Evolutionary conservation across 1,140 invertebrate species (phyloP).

Genomic region (Charaxes varanes): DNA sequence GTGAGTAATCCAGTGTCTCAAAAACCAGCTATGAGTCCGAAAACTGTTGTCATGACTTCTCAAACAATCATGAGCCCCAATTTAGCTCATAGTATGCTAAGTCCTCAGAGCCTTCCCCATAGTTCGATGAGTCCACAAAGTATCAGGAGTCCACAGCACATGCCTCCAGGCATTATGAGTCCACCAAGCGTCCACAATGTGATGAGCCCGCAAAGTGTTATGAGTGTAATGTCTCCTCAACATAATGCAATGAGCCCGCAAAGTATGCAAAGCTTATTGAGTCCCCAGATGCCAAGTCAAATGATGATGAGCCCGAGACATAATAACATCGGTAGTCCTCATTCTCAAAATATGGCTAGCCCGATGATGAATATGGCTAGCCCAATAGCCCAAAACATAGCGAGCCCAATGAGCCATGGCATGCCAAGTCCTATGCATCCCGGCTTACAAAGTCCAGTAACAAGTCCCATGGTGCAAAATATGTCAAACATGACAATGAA

Average conservation of each 20-base stretch:
- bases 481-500: conserved; percentile 57
- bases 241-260: conserved; percentile 66
- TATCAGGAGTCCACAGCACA: conserved; percentile 61
- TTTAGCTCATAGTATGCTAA: conserved; percentile 51
- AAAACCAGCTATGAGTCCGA: conserved; percentile 52
- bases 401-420: conserved; percentile 61
- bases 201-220: conserved; percentile 62
- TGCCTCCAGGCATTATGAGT: conserved; percentile 62
- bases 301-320: conserved; percentile 66
- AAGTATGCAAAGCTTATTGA: conserved; percentile 64
- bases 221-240: conserved; percentile 69
- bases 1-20: conserved; percentile 51
- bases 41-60: conserved; percentile 51
- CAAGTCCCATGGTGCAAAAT: conserved; percentile 61
- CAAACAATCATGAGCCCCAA: conserved; percentile 55
- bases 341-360: conserved; percentile 61
- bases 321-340: conserved; percentile 59
- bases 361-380: conserved; percentile 61
- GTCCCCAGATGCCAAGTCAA: conserved; percentile 62
- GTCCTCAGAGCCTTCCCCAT: conserved; percentile 53
- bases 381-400: conserved; percentile 54
- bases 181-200: conserved; percentile 65
- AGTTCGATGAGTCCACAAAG: conserved; percentile 65
- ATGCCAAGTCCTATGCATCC: conserved; percentile 68
- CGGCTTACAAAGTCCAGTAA: conserved; percentile 52